A percentile compares a stretch with the other conserved stretches of the same genome.
Conservation (phyloP, 2,113 vertebrate species). For the Boleophthalmus pectinirostris region DNA sequence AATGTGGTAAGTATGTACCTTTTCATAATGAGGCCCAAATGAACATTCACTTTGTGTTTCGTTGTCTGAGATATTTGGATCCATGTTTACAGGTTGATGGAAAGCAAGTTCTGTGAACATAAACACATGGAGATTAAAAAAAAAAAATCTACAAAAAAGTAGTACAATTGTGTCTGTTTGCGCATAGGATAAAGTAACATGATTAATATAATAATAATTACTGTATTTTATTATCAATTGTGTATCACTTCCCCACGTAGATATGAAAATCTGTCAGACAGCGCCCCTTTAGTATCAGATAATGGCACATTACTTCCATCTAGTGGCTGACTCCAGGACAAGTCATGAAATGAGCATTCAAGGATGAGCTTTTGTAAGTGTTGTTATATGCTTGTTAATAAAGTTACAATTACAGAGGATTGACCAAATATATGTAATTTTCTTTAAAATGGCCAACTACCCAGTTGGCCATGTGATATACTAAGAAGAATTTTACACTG, state of each 20-base stretch:
- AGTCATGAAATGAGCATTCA: not conserved
- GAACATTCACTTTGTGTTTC: conserved; percentile 26
- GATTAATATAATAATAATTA: not conserved
- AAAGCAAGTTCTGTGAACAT: conserved; percentile 48
- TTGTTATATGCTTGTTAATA: not conserved
- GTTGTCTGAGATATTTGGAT: conserved; percentile 6
- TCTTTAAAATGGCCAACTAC: not conserved
- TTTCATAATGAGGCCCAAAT: conserved; percentile 52
- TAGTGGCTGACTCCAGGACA: not conserved
- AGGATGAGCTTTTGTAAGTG: not conserved
- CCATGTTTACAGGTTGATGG: not conserved
- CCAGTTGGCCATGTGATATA: not conserved
- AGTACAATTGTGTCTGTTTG: not conserved
- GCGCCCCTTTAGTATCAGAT: not conserved
- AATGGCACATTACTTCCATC: not conserved
- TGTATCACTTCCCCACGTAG: not conserved
- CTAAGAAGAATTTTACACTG: not conserved
- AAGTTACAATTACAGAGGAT: not conserved
- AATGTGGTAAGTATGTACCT: conserved; percentile 42
- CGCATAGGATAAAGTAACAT: too few species aligned
- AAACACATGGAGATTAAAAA: conserved; percentile 15
- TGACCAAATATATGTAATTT: not conserved
- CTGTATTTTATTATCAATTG: not conserved
- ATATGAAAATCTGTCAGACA: not conserved
- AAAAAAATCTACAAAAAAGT: not conserved